These are phyloP conservation scores for Lerista edwardsae DNA, from an alignment of 2,797 vertebrate species.

Conservation along the genomic window DNA sequence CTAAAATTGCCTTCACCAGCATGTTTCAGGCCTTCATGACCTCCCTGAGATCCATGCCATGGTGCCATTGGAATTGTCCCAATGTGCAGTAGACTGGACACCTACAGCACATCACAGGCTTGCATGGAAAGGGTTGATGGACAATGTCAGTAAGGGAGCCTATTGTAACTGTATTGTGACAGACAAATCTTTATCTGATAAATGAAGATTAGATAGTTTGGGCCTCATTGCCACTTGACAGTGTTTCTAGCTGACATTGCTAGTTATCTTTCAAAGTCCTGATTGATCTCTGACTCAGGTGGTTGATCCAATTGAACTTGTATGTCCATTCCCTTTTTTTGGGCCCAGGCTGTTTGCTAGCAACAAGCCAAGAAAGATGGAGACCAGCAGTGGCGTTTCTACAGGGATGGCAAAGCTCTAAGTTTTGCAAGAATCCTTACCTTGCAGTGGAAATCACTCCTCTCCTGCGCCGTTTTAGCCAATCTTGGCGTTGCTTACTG, in stretches of 20 bases:
- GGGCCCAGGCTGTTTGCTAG: neutral
- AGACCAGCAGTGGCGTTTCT: no score
- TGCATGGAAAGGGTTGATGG: neutral
- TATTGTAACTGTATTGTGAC: neutral
- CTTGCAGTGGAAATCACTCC: no score
- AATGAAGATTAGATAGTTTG: neutral
- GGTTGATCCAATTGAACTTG: rapidly evolving
- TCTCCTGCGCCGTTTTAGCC: no score
- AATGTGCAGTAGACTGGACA: neutral
- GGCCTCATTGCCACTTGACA: neutral
- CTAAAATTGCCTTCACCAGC: no score
- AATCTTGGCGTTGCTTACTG: no score
- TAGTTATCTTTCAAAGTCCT: neutral
- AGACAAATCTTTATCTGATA: neutral
- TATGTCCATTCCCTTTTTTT: no score
- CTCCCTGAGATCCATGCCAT: neutral
- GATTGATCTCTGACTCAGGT: neutral
- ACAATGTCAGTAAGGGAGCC: neutral
- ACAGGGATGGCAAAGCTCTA: no score
- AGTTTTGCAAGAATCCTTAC: no score
- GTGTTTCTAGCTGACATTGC: neutral
- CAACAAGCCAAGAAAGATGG: no score
- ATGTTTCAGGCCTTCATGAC: neutral
- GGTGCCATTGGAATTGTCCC: neutral
- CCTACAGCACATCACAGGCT: no score